Percentiles rank a stretch among this genome's conserved stretches.
Evolutionary conservation across 2,113 vertebrate species (phyloP).

Genomic region (Corapipo altera): DNA sequence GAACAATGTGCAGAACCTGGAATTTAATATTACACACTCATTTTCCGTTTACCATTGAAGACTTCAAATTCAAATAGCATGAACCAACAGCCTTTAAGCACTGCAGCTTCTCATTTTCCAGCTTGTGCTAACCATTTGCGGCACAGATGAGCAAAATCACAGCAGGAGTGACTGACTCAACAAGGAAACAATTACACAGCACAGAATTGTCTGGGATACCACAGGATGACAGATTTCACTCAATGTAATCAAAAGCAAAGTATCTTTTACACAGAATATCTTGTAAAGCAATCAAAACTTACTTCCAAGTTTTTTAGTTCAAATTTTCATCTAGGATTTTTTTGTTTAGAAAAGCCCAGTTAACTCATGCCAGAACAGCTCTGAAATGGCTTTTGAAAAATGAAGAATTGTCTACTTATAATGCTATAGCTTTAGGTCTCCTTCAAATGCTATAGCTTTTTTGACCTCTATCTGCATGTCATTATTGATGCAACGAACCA

Average conservation of each 20-base stretch:
- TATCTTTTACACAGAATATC: background rate
- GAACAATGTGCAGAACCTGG: background rate
- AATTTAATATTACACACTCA: slow-evolving; percentile 3
- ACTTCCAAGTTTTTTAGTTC: background rate
- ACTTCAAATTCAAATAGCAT: background rate
- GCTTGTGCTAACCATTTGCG: background rate
- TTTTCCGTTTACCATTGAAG: slow-evolving; percentile 16
- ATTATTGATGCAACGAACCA: background rate
- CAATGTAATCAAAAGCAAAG: background rate
- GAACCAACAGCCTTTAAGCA: background rate
- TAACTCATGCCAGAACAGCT: background rate
- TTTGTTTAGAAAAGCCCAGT: background rate
- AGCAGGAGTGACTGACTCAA: background rate
- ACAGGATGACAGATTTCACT: background rate
- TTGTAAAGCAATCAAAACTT: background rate
- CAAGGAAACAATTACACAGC: slow-evolving; percentile 39
- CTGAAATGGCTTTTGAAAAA: background rate
- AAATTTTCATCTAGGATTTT: background rate
- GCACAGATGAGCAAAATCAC: background rate
- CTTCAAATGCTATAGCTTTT: background rate
- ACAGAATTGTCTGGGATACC: background rate
- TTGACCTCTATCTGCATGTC: fast-evolving
- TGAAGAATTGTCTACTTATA: background rate
- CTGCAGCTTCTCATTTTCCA: slow-evolving; percentile 24
- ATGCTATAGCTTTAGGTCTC: background rate